phyloP scores from a whole-genome alignment of 2,888 invertebrate genomes.

The Ditula angustiorana region DNA sequence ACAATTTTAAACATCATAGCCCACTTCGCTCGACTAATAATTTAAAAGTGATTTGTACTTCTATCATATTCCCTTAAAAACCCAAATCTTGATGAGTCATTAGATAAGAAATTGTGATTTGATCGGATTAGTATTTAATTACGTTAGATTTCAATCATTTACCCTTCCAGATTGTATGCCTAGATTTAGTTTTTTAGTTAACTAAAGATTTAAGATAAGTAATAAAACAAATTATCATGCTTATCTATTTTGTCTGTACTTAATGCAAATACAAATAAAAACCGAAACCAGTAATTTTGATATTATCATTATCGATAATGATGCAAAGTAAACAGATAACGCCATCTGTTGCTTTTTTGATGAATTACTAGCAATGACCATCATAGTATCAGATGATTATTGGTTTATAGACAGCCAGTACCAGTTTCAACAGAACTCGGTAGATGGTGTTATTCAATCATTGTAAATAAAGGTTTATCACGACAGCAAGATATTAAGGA shows the following conservation, averaged over 20 bases:
- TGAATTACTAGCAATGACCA: neutral
- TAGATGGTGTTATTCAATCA: neutral
- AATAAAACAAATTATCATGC: neutral
- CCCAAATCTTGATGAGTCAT: neutral
- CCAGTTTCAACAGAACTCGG: neutral
- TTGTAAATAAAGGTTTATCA: neutral
- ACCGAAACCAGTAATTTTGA: too few species aligned
- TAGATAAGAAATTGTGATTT: neutral
- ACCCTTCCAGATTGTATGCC: neutral
- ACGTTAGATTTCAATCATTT: neutral
- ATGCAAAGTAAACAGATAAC: too few species aligned
- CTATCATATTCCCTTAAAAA: neutral
- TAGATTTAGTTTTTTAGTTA: neutral
- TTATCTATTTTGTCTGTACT: neutral
- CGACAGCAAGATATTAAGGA: neutral
- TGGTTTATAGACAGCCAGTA: neutral
- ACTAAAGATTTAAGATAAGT: too few species aligned
- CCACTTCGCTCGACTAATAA: neutral
- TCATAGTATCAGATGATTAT: neutral
- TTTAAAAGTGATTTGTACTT: slow-evolving; percentile 16
- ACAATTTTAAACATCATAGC: slow-evolving; percentile 18
- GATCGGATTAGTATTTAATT: neutral
- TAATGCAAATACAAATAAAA: too few species aligned
- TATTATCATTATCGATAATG: too few species aligned
- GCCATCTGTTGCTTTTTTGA: neutral